Percentiles rank a stretch among this genome's conserved stretches.
Evolutionary conservation across 2,888 invertebrate species (phyloP).

Genomic region (Drosophila peninsularis): DNA sequence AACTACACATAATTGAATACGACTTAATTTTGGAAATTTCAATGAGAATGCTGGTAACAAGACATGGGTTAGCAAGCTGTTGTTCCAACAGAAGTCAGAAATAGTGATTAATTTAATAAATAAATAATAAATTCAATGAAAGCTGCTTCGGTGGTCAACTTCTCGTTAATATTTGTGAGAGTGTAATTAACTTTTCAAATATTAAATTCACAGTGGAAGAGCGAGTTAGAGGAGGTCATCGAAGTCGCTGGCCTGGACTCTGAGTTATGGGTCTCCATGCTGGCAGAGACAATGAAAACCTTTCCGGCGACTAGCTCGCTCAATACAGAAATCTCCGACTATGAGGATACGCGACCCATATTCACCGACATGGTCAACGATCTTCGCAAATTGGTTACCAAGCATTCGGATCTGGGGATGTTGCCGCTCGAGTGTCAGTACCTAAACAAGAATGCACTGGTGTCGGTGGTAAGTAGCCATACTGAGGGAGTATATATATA

Average conservation of each 20-base stretch:
- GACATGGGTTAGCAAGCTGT: slow-evolving; percentile 7
- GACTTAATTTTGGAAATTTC: background rate
- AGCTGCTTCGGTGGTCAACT: background rate
- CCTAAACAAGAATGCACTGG: slow-evolving; percentile 95
- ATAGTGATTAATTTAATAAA: background rate
- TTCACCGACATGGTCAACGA: slow-evolving; percentile 95
- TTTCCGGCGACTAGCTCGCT: slow-evolving; percentile 95
- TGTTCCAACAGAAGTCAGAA: background rate
- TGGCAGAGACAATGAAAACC: slow-evolving; percentile 97
- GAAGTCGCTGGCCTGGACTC: slow-evolving; percentile 96
- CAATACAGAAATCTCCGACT: slow-evolving; percentile 94
- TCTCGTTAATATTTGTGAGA: background rate
- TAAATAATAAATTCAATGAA: background rate
- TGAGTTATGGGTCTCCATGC: slow-evolving; percentile 98
- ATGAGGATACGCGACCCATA: slow-evolving; percentile 95
- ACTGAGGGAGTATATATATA: background rate
- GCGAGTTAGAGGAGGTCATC: slow-evolving; percentile 96
- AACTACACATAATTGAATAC: background rate
- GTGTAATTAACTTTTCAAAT: background rate
- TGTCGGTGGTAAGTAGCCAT: slow-evolving; percentile 89
- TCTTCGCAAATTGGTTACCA: slow-evolving; percentile 91
- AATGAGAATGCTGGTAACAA: background rate
- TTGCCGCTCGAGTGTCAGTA: slow-evolving; percentile 98
- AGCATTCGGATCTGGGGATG: slow-evolving; percentile 93
- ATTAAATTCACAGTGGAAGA: slow-evolving; percentile 91